Evolutionary conservation across 1,140 invertebrate genomes (phyloP), one percentile per base, ranked within the genome.

Genomic region (Neodiprion lecontei): DNA sequence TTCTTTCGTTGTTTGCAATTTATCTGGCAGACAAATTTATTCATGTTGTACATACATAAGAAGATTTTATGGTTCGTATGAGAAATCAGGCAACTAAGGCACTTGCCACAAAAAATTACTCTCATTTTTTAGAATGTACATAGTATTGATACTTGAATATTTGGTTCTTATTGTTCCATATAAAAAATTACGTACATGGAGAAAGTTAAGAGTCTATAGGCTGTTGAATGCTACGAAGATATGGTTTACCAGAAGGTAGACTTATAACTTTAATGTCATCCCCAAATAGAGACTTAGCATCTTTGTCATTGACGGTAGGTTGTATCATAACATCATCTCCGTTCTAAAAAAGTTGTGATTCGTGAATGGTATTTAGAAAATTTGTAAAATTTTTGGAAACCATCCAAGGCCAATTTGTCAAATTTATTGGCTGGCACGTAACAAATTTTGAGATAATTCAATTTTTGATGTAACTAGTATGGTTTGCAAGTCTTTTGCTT

Each of bases 311-410:
- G 1, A 98, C 85, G 7, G 90, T 92, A 9, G 96, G 96, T 67
- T 96, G 84, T 67, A 98, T 92, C 96, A 98, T 98, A 76, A 96
- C 96, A 11, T 93, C 89, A 11, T 92, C 91, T 47, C 96, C 96
- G 84, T 84, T 83, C 92, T 93, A 77, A 21, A 87, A 78, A 70
- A 66, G 69, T 65, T 50, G 48, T 70, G 87, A 83, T 83, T 89
- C 78, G 77, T 81, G 79, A 78, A 73, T 77, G 79, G 76, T 28
- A 75, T 76, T 79, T 74, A 65, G 23, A 70, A 70, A 72, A 48
- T 21, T 71, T 61, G 17, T 48, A 73, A 10, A 53, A 21, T 70
- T 70, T 77, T 79, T 65, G 53, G 73, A 40, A 72, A n/a, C 40
- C 53, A 40, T 61, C 28, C 61, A 72, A 61, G n/a, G 49, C 70